Evolutionary conservation across 2,888 invertebrate species (phyloP).

Genomic region (Cosmia pyralina): DNA sequence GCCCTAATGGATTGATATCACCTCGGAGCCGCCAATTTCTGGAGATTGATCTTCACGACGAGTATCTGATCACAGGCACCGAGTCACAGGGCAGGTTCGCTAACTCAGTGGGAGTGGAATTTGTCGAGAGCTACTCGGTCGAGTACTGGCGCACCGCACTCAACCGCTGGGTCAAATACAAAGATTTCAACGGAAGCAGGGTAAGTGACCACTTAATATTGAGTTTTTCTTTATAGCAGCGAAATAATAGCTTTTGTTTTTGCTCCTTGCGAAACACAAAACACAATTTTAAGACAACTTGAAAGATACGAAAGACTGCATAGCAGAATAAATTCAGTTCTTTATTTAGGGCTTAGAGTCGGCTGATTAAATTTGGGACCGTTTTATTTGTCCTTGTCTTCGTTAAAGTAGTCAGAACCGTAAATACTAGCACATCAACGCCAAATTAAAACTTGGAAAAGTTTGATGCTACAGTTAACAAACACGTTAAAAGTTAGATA

Average conservation of each 20-base stretch:
- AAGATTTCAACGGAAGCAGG: conserved; percentile 94
- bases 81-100: conserved; percentile 98
- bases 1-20: conserved; percentile 95
- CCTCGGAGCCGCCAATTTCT: conserved; percentile 94
- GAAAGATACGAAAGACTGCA: conserved; percentile 36
- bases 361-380: conserved; percentile 42
- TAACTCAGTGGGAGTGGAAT: conserved; percentile 97
- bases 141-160: conserved; percentile 94
- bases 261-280: conserved; percentile 22
- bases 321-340: conserved; percentile 44
- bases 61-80: conserved; percentile 95
- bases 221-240: conserved; percentile 17
- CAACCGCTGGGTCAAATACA: conserved; percentile 94
- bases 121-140: conserved; percentile 94
- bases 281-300: conserved; percentile 23
- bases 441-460: conserved; percentile 47
- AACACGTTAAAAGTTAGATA: conserved; percentile 57
- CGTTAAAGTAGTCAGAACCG: conserved; percentile 19
- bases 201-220: conserved; percentile 85
- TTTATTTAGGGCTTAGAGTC: conserved; percentile 44
- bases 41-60: conserved; percentile 93
- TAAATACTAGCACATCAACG: conserved; percentile 19
- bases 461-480: conserved; percentile 42
- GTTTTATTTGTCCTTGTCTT: conserved; percentile 13
- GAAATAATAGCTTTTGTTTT: conserved; percentile 27